Evolutionary conservation across 1,140 invertebrate species (phyloP), one percentile per base, ranked within the genome.

Genomic region (Drosophila simulans): DNA sequence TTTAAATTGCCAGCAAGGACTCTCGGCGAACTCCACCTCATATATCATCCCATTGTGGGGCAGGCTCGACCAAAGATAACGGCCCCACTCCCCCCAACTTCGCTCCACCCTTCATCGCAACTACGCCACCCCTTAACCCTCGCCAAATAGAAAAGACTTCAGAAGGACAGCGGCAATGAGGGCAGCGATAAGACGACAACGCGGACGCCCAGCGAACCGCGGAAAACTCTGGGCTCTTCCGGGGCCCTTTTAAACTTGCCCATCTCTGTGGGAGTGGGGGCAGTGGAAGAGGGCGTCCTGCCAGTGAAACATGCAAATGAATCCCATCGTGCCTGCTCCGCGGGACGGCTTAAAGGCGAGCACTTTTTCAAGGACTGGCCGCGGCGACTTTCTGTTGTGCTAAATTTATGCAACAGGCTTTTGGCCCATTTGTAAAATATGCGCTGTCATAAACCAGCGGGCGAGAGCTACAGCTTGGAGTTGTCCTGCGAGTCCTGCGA

Each of bases 381-480:
- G n/a, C 40, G 40, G 7, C 34, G 31, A 73, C 75, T 81, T 82
- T 49, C 27, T 59, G 54, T 43, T 74, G 63, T 53, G 42, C 39
- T 42, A 79, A 89, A 88, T 88, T 88, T 88, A 88, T 88, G 83
- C 83, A 86, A 86, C 83, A 86, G 83, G 84, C 83, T 88, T 85
- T 88, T 83, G 83, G 68, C 84, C 84, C 83, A 89, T 88, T 88
- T 88, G 83, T 88, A 88, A 89, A 89, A 89, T 88, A 88, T 88
- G 76, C 84, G 79, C 83, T 88, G 83, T 88, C 83, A 88, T 88
- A 88, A 88, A 89, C 79, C 84, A 86, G 75, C 79, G 54, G 58
- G 53, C 52, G 45, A 52, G 15, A 20, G 48, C 15, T 53, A 15
- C 63, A 66, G 49, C 31, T 48, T 52, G 27, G 37, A 17, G 22